Percentiles rank a stretch among this genome's conserved stretches.
These are phyloP conservation scores for Hetaerina americana DNA, from an alignment of 1,140 invertebrate species.

Conservation along the genomic window DNA sequence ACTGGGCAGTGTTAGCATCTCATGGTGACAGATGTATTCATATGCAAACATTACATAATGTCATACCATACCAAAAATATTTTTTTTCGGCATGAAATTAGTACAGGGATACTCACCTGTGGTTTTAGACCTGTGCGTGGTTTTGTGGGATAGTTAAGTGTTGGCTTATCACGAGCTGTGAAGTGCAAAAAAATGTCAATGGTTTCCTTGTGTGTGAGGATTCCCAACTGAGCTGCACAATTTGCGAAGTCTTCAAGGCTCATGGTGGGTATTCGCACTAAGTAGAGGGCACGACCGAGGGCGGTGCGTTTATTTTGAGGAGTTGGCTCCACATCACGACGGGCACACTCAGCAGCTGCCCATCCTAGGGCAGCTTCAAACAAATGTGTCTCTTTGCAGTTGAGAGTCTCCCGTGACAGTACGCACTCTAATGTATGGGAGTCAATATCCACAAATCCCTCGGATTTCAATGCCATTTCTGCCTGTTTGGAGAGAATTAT, in stretches of 20 bases:
- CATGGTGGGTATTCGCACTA: conserved; percentile 84
- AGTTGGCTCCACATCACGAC: conserved; percentile 63
- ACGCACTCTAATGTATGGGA: conserved; percentile 77
- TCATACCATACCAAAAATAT: too few relatives aligned
- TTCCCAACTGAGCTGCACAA: conserved; percentile 73
- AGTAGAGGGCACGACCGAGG: conserved; percentile 62
- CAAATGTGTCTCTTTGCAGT: conserved; percentile 79
- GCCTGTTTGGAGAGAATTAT: conserved; percentile 68
- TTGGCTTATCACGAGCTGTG: conserved; percentile 69
- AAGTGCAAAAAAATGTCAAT: conserved; percentile 87
- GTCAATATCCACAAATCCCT: conserved; percentile 86
- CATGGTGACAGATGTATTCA: too few relatives aligned
- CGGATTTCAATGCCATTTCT: conserved; percentile 84
- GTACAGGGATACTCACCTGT: conserved; percentile 41
- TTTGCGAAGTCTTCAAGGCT: conserved; percentile 82
- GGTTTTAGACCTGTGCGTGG: conserved; percentile 73
- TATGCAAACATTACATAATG: too few relatives aligned
- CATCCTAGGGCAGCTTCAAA: conserved; percentile 82
- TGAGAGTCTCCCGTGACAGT: conserved; percentile 73
- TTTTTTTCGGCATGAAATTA: not conserved
- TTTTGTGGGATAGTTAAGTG: conserved; percentile 65
- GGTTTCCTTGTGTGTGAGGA: conserved; percentile 77
- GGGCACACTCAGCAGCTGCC: conserved; percentile 71
- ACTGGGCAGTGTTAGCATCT: too few relatives aligned
- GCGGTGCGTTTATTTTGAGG: conserved; percentile 46